Conservation (phyloP, 2,888 invertebrate species). For the Andrena marginata region DNA sequence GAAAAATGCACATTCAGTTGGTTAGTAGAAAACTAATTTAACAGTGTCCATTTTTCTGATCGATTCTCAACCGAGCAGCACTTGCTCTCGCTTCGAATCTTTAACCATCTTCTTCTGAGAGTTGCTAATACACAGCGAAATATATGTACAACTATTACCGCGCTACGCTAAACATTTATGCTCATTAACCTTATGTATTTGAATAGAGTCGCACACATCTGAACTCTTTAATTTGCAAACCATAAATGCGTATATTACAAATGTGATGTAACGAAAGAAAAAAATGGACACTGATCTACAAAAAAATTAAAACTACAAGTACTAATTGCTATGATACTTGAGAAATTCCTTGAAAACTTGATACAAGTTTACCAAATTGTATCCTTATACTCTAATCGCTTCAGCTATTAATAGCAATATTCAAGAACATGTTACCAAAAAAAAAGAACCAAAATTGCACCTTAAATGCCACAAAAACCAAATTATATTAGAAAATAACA, state of each 20-base stretch:
- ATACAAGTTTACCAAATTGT: neutral
- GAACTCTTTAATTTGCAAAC: neutral
- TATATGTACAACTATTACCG: neutral
- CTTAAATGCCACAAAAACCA: constrained; percentile 39
- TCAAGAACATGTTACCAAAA: constrained; percentile 42
- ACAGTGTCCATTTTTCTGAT: constrained; percentile 78
- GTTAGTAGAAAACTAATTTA: constrained; percentile 79
- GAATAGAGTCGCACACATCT: neutral
- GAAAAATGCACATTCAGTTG: constrained; percentile 82
- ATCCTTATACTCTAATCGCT: constrained; percentile 30
- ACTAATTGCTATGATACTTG: constrained; percentile 69
- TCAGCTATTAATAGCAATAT: constrained; percentile 64
- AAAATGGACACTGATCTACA: constrained; percentile 78
- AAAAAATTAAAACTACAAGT: constrained; percentile 45
- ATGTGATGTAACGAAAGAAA: constrained; percentile 47
- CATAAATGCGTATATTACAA: constrained; percentile 15
- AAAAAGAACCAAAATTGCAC: constrained; percentile 34
- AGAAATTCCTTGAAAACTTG: constrained; percentile 5
- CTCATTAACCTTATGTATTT: neutral
- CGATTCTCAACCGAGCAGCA: neutral
- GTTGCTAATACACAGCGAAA: neutral
- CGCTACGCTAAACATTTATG: neutral
- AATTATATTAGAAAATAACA: constrained; percentile 51
- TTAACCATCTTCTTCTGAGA: neutral
- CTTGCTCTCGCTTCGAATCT: neutral